These are phyloP conservation scores for Patiria pectinifera DNA, from an alignment of 53 echinoderm and acorn worm genomes.

Conservation along the genomic window DNA sequence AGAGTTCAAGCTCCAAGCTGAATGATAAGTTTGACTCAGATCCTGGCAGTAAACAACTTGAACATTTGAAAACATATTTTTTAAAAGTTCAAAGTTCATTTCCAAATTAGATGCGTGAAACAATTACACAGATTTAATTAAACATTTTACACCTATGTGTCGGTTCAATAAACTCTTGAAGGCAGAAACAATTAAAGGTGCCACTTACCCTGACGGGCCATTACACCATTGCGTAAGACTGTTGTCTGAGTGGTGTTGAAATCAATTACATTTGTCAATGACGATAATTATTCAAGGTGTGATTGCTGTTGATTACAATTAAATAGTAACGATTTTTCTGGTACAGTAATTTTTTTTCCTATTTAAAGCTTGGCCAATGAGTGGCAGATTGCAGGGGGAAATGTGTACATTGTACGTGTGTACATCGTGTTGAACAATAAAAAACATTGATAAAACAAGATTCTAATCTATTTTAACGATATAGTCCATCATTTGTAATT, in stretches of 20 bases:
- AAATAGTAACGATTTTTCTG: no score
- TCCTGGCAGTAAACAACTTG: no score
- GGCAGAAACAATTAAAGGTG: slow-evolving; percentile 29
- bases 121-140: background rate
- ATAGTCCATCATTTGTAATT: no score
- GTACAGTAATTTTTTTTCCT: no score
- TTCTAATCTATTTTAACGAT: no score
- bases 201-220: background rate
- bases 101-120: background rate
- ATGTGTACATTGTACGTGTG: no score
- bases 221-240: slow-evolving; percentile 2
- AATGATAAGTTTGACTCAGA: background rate
- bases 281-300: slow-evolving; percentile 26
- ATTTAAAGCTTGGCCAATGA: no score
- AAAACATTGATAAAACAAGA: no score
- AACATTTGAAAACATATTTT: no score
- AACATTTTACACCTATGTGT: background rate
- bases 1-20: background rate
- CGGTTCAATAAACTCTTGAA: background rate
- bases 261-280: slow-evolving; percentile 23
- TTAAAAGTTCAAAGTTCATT: no score
- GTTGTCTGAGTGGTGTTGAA: background rate
- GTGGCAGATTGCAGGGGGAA: no score
- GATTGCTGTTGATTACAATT: slow-evolving; percentile 54
- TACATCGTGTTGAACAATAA: no score